A percentile compares a stretch with the other conserved stretches of the same genome.
Evolutionary conservation across 2,797 vertebrate genomes (phyloP).

Genomic region (Graptemys geographica): DNA sequence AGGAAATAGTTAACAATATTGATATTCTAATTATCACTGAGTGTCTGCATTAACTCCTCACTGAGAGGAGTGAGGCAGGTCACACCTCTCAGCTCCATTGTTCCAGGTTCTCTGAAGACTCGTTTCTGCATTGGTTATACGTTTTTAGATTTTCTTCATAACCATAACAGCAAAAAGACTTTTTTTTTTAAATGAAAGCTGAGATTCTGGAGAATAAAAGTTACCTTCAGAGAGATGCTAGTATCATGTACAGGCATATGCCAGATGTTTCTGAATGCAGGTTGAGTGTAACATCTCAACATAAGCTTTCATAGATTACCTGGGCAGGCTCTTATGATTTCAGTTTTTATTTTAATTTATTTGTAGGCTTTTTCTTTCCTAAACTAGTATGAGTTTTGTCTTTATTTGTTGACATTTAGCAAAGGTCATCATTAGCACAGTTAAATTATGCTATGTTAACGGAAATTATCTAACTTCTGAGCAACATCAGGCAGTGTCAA

Average conservation of each 20-base stretch:
- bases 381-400: background rate
- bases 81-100: background rate
- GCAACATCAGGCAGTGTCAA: background rate
- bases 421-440: background rate
- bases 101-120: background rate
- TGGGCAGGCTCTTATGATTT: background rate
- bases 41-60: background rate
- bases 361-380: background rate
- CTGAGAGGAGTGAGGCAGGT: background rate
- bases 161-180: background rate
- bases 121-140: background rate
- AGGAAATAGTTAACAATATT: background rate
- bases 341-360: background rate
- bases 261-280: background rate
- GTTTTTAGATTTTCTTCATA: background rate
- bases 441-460: background rate
- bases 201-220: background rate
- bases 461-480: background rate
- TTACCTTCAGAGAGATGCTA: background rate
- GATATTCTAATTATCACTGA: background rate
- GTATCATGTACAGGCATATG: rapidly evolving
- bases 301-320: background rate
- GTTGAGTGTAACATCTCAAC: background rate
- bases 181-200: rapidly evolving
- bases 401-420: background rate